Base-by-base conservation (phyloP, 2,113 vertebrate species). In the Philantomba maxwellii region DNA sequence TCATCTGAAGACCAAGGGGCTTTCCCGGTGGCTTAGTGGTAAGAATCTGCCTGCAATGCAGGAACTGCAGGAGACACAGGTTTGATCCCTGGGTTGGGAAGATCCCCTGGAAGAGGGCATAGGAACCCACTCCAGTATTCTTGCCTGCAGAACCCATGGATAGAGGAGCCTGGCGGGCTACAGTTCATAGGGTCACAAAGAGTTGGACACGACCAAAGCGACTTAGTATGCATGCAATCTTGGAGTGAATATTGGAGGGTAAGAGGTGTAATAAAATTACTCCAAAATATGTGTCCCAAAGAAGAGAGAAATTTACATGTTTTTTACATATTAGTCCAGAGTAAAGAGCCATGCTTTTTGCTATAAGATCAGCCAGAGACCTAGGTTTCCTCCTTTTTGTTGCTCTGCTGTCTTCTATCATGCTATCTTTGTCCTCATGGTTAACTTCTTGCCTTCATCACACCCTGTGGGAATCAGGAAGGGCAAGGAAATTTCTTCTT, bases 241-340 rank as follows among this genome's bases (percentile, higher is more conserved):
- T 75, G 36, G 23, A 88, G 33, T 57, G 85, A 87, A 86, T 77
- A 3, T 39, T 81, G 33, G 19, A n/a, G 25, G 10, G 17, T 90
- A 45, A 62, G 47, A 19, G 64, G 39, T 53, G 3, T 51, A 57
- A 82, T 87, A 70, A 92, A 95, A 23, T 57, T 36, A 60, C 25
- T 73, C 45, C 78, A 91, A 96, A 84, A 45, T 73, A 90, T 45
- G 26, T 55, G 47, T 33, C 75, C 88, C 82, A 28, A 60, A 86
- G 85, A 86, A 95, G 26, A 64, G 1, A 53, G 53, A 58, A 53
- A 91, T 36, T 66, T 82, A 10, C 2, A 21, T 75, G 73, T 91
- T 78, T 57, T 45, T 93, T 55, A 88, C 11, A 16, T 19, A 49
- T 11, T 51, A 51, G 13, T 49, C 47, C 30, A 81, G 73, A 49